Conservation (phyloP, 2,113 vertebrate genomes). For the Gymnocephalus cernua region DNA sequence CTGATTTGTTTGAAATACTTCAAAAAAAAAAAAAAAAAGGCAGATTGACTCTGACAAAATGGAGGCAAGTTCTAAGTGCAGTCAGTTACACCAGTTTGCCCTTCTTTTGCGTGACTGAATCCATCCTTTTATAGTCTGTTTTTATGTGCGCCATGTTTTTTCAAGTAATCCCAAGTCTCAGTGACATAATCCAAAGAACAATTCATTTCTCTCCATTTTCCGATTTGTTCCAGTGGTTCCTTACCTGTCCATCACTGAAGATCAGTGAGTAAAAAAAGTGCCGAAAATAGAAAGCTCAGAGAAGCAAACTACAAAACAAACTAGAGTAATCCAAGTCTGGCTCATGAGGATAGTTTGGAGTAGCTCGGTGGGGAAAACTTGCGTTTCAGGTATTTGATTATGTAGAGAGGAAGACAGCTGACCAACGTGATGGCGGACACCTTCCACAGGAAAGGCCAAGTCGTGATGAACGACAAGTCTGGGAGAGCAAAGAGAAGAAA, state of each 20-base stretch:
- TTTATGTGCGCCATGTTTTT: constrained; percentile 64
- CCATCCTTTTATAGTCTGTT: constrained; percentile 10
- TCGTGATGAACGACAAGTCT: constrained; percentile 96
- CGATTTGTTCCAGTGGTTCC: constrained; percentile 49
- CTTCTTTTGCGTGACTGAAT: not conserved
- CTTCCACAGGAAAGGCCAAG: constrained; percentile 97
- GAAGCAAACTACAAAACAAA: constrained; percentile 29
- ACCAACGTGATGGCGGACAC: constrained; percentile 95
- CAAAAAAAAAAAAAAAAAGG: constrained; percentile 49
- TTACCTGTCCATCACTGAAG: constrained; percentile 22
- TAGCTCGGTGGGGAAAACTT: constrained; percentile 98
- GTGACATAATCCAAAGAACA: constrained; percentile 6
- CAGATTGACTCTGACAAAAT: constrained; percentile 29
- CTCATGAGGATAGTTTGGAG: constrained; percentile 93
- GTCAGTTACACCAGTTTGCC: not conserved
- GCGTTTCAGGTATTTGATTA: constrained; percentile 97
- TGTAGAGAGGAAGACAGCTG: constrained; percentile 99
- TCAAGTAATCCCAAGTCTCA: constrained; percentile 74
- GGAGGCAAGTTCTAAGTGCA: constrained; percentile 14
- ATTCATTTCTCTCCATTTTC: not conserved
- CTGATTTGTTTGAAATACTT: constrained; percentile 38
- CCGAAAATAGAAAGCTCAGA: constrained; percentile 30
- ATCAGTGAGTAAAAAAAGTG: constrained; percentile 35
- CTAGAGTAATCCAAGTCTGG: not conserved
- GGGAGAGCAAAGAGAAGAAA: constrained; percentile 30